Evolutionary conservation across 2,113 vertebrate species (phyloP).

Genomic region (Cephalopholis sonnerati): DNA sequence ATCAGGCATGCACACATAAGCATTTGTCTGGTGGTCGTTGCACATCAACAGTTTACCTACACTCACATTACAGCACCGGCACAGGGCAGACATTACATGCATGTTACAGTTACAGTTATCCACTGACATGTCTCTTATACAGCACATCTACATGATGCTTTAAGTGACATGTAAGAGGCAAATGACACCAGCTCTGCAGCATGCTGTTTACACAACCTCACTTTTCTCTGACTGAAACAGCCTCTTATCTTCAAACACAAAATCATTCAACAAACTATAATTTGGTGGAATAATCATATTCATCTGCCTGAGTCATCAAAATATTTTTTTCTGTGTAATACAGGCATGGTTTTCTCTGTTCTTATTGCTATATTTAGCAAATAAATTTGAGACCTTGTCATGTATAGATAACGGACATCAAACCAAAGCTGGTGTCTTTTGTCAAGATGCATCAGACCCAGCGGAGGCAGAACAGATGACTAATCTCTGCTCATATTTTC

Average conservation of each 20-base stretch:
- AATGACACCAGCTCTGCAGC: neutral
- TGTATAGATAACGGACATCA: conserved; percentile 8
- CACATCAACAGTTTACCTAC: conserved; percentile 27
- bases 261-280: conserved; percentile 6
- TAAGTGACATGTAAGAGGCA: neutral
- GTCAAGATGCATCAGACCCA: conserved; percentile 25
- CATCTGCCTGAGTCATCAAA: neutral
- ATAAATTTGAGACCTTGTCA: neutral
- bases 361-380: neutral
- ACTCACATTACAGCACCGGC: conserved; percentile 21
- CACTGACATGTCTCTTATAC: neutral
- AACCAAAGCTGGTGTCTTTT: conserved; percentile 28
- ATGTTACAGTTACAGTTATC: conserved; percentile 3
- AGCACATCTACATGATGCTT: neutral
- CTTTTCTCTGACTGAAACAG: neutral
- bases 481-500: conserved; percentile 49
- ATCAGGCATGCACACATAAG: conserved; percentile 50
- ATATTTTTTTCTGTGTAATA: neutral
- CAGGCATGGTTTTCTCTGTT: neutral
- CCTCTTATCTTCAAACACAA: neutral
- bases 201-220: neutral
- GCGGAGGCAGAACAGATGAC: conserved; percentile 30
- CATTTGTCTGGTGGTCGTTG: conserved; percentile 55
- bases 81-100: conserved; percentile 6
- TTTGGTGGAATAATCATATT: conserved; percentile 16